Evolutionary conservation across 2,113 vertebrate species (phyloP).

Genomic region (Python bivittatus): DNA sequence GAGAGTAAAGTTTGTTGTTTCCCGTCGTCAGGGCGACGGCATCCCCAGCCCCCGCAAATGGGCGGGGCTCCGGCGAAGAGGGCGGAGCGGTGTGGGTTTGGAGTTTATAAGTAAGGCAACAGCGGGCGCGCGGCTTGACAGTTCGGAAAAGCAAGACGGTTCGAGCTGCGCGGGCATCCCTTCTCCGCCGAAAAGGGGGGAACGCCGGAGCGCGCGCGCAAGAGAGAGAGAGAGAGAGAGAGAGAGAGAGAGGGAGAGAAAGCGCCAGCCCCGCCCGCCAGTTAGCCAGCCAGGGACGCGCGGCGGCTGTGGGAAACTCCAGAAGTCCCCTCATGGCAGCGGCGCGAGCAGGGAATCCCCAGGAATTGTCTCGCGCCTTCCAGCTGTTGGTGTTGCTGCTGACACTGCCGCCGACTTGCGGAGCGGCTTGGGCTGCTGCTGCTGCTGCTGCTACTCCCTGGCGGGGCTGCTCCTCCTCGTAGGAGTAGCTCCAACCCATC

Average conservation of each 20-base stretch:
- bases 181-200: neutral
- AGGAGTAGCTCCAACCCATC: slow-evolving; percentile 7
- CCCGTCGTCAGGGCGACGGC: slow-evolving; percentile 58
- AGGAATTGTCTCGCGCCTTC: slow-evolving; percentile 66
- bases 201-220: neutral
- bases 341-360: slow-evolving; percentile 72
- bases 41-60: slow-evolving; percentile 37
- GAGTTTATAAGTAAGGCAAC: slow-evolving; percentile 79
- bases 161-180: slow-evolving; percentile 40
- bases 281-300: slow-evolving; percentile 35
- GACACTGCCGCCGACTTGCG: neutral
- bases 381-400: slow-evolving; percentile 16
- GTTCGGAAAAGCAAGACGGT: slow-evolving; percentile 52
- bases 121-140: slow-evolving; percentile 53
- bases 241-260: neutral
- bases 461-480: neutral
- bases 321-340: slow-evolving; percentile 68
- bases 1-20: slow-evolving; percentile 74
- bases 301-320: slow-evolving; percentile 16
- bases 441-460: neutral
- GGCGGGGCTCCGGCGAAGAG: slow-evolving; percentile 31
- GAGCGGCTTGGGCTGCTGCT: slow-evolving; percentile 9
- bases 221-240: neutral
- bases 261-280: slow-evolving; percentile 18
- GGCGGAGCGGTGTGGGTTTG: slow-evolving; percentile 49